phyloP scores from a whole-genome alignment of 2,113 vertebrate genomes.

The Theropithecus gelada region DNA sequence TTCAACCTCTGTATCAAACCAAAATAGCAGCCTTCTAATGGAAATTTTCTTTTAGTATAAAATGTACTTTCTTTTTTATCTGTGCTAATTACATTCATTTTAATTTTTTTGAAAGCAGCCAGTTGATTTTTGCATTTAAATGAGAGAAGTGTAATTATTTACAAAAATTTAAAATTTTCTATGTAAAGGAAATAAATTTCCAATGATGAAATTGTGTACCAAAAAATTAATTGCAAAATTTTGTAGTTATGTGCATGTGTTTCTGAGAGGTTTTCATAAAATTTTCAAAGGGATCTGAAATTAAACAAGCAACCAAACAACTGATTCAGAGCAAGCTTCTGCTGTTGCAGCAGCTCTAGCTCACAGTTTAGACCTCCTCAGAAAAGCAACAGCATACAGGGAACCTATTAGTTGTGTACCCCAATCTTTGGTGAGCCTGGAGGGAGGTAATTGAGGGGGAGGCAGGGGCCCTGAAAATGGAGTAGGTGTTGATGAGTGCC shows the following conservation, averaged over 20 bases:
- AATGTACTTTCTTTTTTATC: neutral
- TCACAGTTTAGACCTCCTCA: neutral
- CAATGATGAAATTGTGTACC: neutral
- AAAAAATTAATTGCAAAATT: neutral
- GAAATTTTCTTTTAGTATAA: neutral
- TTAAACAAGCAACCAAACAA: neutral
- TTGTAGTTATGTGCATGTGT: neutral
- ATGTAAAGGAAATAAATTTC: neutral
- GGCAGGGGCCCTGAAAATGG: neutral
- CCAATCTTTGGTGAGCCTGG: neutral
- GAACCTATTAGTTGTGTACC: neutral
- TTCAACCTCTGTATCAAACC: neutral
- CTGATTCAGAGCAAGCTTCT: neutral
- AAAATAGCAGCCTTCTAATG: neutral
- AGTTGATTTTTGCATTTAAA: conserved; percentile 14
- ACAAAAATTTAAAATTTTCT: neutral
- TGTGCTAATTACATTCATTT: neutral
- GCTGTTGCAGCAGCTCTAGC: neutral
- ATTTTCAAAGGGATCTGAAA: neutral
- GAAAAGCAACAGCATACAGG: neutral
- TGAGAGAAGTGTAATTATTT: neutral
- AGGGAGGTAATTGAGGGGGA: neutral
- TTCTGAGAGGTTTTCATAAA: conserved; percentile 4
- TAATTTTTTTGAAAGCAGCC: neutral
- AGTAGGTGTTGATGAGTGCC: neutral